Evolutionary conservation across 2,888 invertebrate genomes (phyloP), one percentile per base, ranked within the genome.

Genomic region (Clanis bilineata): DNA sequence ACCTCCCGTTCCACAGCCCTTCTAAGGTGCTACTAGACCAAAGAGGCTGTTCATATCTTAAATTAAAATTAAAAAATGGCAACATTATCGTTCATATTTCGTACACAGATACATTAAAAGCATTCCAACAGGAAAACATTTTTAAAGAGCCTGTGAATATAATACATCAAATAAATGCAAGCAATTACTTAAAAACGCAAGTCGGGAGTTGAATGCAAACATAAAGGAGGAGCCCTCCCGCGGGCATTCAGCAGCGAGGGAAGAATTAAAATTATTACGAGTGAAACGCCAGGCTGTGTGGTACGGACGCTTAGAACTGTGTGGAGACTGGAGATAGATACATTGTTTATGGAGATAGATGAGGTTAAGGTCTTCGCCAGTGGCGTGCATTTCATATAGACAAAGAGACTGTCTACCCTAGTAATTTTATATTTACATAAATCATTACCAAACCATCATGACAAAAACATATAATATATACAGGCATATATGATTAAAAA

Each of bases 161-260:
- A n/a, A 57, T 57, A 57, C 28, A 10, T 45, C 7, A 21, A 63
- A 75, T 79, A 79, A 78, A 82, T 77, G 82, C 80, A 80, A 79
- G 82, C 87, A 89, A 89, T 88, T 89, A 88, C 88, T 86, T 84
- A 83, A 88, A 88, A 86, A 85, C 78, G 77, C 81, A 79, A 79
- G 74, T 72, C 71, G 62, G 73, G 66, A 86, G 83, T 74, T 73
- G 84, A 84, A 83, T 78, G 84, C 79, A 86, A 86, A 88, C 75
- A 83, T 70, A 73, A 79, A 74, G 62, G 59, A 43, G 56, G 68
- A 44, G 38, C 45, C 58, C 67, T 71, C 78, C 79, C 73, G 55
- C 59, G 77, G 74, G 82, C 58, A 71, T 68, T 51, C 38, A 45
- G 25, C 32, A 15, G 45, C 23, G 75, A 72, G 75, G 77, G 74